Conservation (phyloP, 2,888 invertebrate genomes). For the Cephus rjabovi region DNA sequence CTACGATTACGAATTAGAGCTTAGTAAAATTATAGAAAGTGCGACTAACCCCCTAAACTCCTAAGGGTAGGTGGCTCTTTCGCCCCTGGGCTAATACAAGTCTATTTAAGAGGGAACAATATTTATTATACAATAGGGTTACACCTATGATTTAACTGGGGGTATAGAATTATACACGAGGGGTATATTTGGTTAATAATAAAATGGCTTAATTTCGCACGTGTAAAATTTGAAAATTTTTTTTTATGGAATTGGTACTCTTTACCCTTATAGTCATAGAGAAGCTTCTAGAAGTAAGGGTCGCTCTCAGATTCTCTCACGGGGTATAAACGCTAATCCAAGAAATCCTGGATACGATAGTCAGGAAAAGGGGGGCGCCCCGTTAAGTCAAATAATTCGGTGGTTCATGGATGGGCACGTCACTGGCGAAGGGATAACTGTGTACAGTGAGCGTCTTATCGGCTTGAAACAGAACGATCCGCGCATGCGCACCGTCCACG, state of each 20-base stretch:
- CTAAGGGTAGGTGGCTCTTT: background rate
- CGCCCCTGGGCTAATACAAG: background rate
- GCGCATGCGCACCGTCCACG: conserved; percentile 8
- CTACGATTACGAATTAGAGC: conserved; percentile 16
- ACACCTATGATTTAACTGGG: background rate
- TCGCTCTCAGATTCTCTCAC: background rate
- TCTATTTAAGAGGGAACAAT: background rate
- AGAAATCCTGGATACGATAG: background rate
- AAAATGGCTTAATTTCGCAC: no score
- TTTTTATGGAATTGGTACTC: background rate
- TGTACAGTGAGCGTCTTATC: conserved; percentile 15
- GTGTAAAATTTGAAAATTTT: background rate
- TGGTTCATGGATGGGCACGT: background rate
- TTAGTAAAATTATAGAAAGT: background rate
- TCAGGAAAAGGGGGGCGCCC: background rate
- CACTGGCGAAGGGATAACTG: conserved; percentile 14
- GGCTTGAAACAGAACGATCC: conserved; percentile 18
- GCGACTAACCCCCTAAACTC: background rate
- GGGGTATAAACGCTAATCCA: background rate
- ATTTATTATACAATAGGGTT: background rate
- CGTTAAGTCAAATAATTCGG: background rate
- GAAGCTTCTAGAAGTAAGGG: background rate
- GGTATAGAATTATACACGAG: background rate
- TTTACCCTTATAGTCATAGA: background rate
- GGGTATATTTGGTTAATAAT: background rate